Conservation (phyloP, 2,888 invertebrate species). For the Hyppa rectilinea region DNA sequence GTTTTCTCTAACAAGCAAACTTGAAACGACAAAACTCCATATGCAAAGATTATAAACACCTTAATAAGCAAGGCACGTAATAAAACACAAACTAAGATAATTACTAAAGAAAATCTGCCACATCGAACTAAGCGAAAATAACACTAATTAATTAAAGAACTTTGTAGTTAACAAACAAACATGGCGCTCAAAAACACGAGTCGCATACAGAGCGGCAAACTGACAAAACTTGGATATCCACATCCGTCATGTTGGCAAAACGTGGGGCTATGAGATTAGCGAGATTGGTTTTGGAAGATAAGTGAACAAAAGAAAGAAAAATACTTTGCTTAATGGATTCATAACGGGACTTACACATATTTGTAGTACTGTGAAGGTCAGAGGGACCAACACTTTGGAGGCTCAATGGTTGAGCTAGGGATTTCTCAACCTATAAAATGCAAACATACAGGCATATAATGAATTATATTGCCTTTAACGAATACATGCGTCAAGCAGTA, state of each 20-base stretch:
- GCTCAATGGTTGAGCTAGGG: too few species aligned
- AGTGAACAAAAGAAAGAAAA: neutral
- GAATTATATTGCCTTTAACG: too few species aligned
- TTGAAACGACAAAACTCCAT: neutral
- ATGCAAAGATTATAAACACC: neutral
- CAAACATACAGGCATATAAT: too few species aligned
- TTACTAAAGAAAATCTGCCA: constrained; percentile 39
- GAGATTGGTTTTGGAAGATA: neutral
- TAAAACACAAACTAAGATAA: constrained; percentile 22
- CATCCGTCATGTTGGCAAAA: constrained; percentile 7
- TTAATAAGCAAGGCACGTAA: constrained; percentile 15
- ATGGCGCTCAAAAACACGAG: constrained; percentile 59
- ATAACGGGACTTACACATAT: too few species aligned
- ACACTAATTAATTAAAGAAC: constrained; percentile 65
- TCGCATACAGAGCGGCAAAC: constrained; percentile 62
- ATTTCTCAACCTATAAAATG: too few species aligned
- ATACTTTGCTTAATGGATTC: too few species aligned
- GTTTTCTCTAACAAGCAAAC: neutral
- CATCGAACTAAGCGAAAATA: constrained; percentile 25
- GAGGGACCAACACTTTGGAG: too few species aligned
- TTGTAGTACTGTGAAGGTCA: too few species aligned
- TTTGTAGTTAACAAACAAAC: constrained; percentile 58
- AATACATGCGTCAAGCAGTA: too few species aligned
- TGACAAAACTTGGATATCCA: constrained; percentile 39
- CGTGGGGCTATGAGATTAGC: neutral